Evolutionary conservation across 92 coral and sea anemone species (phyloP).

Genomic region (Pocillopora meandrina): DNA sequence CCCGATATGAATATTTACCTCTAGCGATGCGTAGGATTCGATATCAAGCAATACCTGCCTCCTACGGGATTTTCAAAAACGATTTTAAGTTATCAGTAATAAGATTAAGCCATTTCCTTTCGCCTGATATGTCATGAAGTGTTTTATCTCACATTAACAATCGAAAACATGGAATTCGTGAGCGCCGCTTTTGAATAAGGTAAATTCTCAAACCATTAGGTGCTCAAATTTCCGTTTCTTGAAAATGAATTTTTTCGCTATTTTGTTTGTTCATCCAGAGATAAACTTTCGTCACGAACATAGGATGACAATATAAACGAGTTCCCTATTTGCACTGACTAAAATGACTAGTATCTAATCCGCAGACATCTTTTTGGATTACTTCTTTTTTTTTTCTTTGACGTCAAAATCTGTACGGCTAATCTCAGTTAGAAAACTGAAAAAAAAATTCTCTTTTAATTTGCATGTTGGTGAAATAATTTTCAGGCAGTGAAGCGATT

Average conservation of each 20-base stretch:
- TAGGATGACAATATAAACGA: too few species aligned
- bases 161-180: neutral
- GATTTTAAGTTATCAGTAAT: neutral
- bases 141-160: neutral
- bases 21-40: neutral
- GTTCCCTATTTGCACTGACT: too few species aligned
- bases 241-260: neutral
- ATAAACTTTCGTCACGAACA: neutral
- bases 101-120: slow-evolving; percentile 16
- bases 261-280: neutral
- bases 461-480: slow-evolving; percentile 4
- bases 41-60: neutral
- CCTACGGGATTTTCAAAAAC: neutral
- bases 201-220: neutral
- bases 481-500: neutral
- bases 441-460: neutral
- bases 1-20: neutral
- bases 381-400: neutral
- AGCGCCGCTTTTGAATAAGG: slow-evolving; percentile 21
- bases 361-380: neutral
- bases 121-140: slow-evolving; percentile 1
- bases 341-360: too few species aligned
- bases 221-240: neutral
- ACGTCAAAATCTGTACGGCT: neutral
- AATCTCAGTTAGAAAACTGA: neutral